A percentile compares a stretch with the other conserved stretches of the same genome.
Conservation (phyloP, 2,797 vertebrate genomes). For the Microtus californicus region DNA sequence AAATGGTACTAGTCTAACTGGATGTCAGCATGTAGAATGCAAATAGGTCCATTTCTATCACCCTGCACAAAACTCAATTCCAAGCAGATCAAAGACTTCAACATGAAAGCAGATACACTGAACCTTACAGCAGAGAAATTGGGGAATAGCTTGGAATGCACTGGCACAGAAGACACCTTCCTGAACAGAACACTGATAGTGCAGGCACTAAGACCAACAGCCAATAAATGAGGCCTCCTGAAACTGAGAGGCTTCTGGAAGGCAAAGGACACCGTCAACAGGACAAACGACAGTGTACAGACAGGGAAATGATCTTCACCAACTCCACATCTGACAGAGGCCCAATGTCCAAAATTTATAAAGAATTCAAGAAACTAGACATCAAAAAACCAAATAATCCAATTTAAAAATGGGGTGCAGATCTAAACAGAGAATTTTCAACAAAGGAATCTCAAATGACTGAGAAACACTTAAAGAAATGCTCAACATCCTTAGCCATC, state of each 20-base stretch:
- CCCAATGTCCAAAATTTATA: background rate
- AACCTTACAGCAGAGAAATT: background rate
- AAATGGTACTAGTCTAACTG: background rate
- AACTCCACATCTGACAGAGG: background rate
- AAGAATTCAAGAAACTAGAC: background rate
- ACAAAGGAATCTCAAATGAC: background rate
- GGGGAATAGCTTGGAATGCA: background rate
- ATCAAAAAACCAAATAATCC: background rate
- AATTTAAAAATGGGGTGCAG: background rate
- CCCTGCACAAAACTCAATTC: background rate
- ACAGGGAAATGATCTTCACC: background rate
- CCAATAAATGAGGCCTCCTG: background rate
- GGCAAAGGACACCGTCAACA: background rate
- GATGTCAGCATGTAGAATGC: background rate
- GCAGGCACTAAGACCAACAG: background rate
- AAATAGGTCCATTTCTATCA: background rate
- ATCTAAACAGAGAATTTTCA: background rate
- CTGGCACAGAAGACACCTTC: background rate
- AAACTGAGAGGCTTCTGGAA: background rate
- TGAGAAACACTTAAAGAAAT: background rate
- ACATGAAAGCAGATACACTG: background rate
- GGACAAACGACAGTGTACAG: background rate
- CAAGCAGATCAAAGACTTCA: background rate
- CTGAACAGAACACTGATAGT: background rate
- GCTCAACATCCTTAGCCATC: background rate